Evolutionary conservation across 2,113 vertebrate species (phyloP), one percentile per base, ranked within the genome.

Genomic region (Alectura lathami): DNA sequence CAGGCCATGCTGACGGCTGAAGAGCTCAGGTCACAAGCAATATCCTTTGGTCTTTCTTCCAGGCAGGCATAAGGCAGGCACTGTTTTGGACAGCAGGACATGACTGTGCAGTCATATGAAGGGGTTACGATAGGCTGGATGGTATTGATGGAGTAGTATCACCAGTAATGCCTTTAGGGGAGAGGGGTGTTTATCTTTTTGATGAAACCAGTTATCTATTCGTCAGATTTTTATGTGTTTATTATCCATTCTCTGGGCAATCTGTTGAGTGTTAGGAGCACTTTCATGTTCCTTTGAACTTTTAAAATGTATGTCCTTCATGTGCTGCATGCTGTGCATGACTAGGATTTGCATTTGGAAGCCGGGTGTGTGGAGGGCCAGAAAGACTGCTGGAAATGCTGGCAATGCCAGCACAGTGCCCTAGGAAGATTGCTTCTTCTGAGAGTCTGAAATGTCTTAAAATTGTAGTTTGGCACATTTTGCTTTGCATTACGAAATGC

Each of bases 161-260:
- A 83, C 68, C 64, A 66, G 54, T 29, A 57, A 60, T 62, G 59
- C 36, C 27, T n/a, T 80, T 83, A 77, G 20, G 17, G 57, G 45
- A 80, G 8, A 69, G 24, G 67, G 63, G 34, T 48, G 18, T 86
- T 91, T 88, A 74, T 83, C 83, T 94, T 93, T 93, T 74, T 92
- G 96, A 96, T 93, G 22, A 81, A 93, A 70, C 34, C 13, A 81
- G 10, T 93, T 86, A 83, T 70, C 68, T 34, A 42, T 20, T 40
- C 6, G 6, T 70, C 60, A 54, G 54, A 45, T 77, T 67, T 83
- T 86, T 74, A 74, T 74, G 63, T 24, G 70, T 13, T 13, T 69
- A 36, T 81, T 62, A 88, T 24, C n/a, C 6, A 38, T 59, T 43
- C 22, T 89, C 70, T 69, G 40, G 17, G 36, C 30, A 86, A 92